These are phyloP conservation scores for Hydractinia symbiolongicarpus DNA, from an alignment of 30 jellyfish, hydroid and myxozoan genomes.

Conservation along the genomic window DNA sequence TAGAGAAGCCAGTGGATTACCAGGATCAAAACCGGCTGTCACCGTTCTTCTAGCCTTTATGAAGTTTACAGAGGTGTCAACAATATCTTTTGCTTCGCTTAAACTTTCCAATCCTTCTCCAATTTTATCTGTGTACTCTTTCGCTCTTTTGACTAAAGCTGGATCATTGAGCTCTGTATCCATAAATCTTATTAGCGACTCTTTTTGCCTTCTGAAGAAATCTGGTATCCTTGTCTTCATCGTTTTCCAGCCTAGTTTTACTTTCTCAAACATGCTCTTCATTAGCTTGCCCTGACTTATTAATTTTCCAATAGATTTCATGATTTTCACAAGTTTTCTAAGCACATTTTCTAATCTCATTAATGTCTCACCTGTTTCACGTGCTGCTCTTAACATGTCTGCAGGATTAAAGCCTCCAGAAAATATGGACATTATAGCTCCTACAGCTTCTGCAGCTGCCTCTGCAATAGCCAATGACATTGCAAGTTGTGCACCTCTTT, in stretches of 20 bases:
- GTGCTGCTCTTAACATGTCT: slow-evolving; percentile 19
- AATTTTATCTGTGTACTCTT: not conserved
- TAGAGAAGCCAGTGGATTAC: not conserved
- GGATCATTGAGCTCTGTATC: not conserved
- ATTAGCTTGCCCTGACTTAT: slow-evolving; percentile 11
- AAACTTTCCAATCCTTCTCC: not conserved
- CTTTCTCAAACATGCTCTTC: not conserved
- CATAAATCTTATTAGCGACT: not conserved
- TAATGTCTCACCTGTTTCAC: slow-evolving; percentile 1
- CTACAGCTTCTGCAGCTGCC: slow-evolving; percentile 33
- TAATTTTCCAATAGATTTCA: slow-evolving; percentile 14
- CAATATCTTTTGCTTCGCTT: slow-evolving; percentile 7
- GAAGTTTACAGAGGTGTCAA: slow-evolving; percentile 9
- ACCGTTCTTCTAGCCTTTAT: slow-evolving; percentile 16
- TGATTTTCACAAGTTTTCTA: slow-evolving; percentile 10
- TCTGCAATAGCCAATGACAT: slow-evolving; percentile 36
- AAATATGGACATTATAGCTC: slow-evolving; percentile 3
- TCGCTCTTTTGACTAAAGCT: not conserved
- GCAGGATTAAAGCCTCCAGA: slow-evolving; percentile 27
- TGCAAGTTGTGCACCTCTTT: slow-evolving; percentile 24
- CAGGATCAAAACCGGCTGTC: slow-evolving; percentile 14
- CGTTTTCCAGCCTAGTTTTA: slow-evolving; percentile 3
- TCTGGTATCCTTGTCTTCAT: slow-evolving; percentile 11
- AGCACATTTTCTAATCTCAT: not conserved
- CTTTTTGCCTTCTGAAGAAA: not conserved